These are phyloP conservation scores for Bathynomus jamesi DNA, from an alignment of 1,140 invertebrate genomes.

Conservation along the genomic window DNA sequence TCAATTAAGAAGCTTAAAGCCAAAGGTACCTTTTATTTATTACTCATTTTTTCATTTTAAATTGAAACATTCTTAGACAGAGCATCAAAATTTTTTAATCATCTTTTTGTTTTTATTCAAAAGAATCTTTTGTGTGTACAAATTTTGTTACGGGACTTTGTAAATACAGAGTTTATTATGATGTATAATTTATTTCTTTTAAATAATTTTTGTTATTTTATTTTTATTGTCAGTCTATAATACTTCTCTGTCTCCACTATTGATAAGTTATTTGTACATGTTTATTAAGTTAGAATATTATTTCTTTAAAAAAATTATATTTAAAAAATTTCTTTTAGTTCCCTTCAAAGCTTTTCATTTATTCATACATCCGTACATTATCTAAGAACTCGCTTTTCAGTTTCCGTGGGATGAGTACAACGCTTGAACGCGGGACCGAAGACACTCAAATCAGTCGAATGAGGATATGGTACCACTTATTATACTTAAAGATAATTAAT, in stretches of 20 bases:
- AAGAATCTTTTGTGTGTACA: not conserved
- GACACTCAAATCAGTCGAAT: no score
- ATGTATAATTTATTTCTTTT: not conserved
- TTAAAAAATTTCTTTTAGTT: no score
- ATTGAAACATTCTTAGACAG: no score
- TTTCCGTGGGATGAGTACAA: no score
- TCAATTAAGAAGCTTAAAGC: not conserved
- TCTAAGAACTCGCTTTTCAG: no score
- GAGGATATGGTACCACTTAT: no score
- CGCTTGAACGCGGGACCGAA: no score
- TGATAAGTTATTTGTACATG: not conserved
- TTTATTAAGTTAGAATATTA: constrained; percentile 1
- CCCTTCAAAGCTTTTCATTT: no score
- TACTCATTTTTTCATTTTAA: not conserved
- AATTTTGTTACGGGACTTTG: not conserved
- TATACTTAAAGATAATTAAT: no score
- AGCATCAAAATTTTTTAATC: not conserved
- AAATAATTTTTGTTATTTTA: not conserved
- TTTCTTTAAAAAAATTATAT: constrained; percentile 1
- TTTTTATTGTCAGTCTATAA: not conserved
- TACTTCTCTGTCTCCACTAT: not conserved
- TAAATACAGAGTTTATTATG: not conserved
- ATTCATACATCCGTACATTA: no score
- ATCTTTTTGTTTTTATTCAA: not conserved
- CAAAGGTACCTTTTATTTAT: not conserved